Percentiles rank a stretch among this genome's conserved stretches.
Conservation (phyloP, 35 echinoderm and acorn worm species). For the Amphiura filiformis region DNA sequence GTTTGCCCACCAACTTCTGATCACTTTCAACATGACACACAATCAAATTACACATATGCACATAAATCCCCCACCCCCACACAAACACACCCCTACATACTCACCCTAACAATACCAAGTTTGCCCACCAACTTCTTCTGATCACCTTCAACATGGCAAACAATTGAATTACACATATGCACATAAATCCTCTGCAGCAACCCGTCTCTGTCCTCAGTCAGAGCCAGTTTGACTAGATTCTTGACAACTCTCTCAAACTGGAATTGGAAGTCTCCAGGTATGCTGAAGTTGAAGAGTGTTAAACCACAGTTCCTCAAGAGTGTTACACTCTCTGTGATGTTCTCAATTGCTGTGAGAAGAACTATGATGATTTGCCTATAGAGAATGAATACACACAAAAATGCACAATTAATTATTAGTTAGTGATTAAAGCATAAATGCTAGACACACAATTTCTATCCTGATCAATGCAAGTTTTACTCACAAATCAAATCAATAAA, state of each 20-base stretch:
- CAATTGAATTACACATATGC: conserved; percentile 98
- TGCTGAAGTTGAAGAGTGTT: conserved; percentile 85
- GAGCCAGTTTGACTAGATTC: conserved; percentile 64
- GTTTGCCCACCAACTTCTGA: not conserved
- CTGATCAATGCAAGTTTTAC: not conserved
- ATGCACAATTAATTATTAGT: not conserved
- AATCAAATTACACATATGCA: conserved; percentile 94
- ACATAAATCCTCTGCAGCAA: conserved; percentile 82
- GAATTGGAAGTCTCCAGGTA: conserved; percentile 77
- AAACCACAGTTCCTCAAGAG: conserved; percentile 86
- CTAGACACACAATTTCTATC: not conserved
- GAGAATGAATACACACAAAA: not conserved
- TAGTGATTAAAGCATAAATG: not conserved
- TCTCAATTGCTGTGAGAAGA: conserved; percentile 84
- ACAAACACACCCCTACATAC: no score
- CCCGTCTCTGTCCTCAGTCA: conserved; percentile 56
- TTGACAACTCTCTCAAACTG: conserved; percentile 79
- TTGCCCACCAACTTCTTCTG: conserved; percentile 78
- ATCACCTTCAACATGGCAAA: conserved; percentile 93
- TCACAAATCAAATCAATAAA: not conserved
- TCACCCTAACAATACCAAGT: conserved; percentile 78
- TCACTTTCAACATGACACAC: conserved; percentile 77
- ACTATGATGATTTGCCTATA: conserved; percentile 62
- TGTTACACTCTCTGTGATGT: conserved; percentile 54
- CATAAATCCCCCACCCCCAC: conserved; percentile 76